Percentiles rank a stretch among this genome's conserved stretches.
Conservation (phyloP, 1,140 invertebrate species). For the Archivesica marissinica region DNA sequence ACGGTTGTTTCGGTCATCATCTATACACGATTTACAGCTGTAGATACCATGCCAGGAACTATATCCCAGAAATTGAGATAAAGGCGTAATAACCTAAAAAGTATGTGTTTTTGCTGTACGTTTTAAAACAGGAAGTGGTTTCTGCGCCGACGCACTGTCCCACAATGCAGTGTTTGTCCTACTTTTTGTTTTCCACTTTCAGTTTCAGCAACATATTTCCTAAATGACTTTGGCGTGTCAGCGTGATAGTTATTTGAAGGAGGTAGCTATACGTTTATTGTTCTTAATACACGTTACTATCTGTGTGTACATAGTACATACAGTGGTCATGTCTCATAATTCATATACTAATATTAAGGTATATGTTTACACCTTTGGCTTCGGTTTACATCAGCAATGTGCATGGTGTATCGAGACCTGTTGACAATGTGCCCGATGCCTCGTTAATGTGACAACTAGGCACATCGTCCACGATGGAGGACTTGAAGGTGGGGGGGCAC, state of each 20-base stretch:
- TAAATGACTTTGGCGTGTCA: conserved; percentile 87
- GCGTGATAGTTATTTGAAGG: conserved; percentile 89
- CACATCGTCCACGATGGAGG: too few species aligned
- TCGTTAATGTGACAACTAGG: too few species aligned
- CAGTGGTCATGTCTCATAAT: background rate
- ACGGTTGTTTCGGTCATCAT: too few species aligned
- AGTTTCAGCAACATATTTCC: background rate
- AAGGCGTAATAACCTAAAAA: background rate
- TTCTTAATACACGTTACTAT: too few species aligned
- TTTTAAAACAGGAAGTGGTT: conserved; percentile 41
- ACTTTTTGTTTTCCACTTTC: conserved; percentile 42
- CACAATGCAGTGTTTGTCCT: conserved; percentile 52
- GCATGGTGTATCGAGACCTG: too few species aligned
- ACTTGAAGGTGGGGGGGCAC: too few species aligned
- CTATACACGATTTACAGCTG: background rate
- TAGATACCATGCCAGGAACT: background rate
- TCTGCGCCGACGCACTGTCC: conserved; percentile 21
- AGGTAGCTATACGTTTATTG: too few species aligned
- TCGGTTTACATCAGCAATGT: too few species aligned
- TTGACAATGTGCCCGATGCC: too few species aligned
- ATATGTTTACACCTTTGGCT: too few species aligned
- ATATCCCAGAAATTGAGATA: background rate
- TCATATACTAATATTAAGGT: background rate
- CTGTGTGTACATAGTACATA: background rate
- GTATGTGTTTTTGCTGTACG: conserved; percentile 10